Evolutionary conservation across 2,113 vertebrate species (phyloP), one percentile per base, ranked within the genome.

Genomic region (Triplophysa dalaica): DNA sequence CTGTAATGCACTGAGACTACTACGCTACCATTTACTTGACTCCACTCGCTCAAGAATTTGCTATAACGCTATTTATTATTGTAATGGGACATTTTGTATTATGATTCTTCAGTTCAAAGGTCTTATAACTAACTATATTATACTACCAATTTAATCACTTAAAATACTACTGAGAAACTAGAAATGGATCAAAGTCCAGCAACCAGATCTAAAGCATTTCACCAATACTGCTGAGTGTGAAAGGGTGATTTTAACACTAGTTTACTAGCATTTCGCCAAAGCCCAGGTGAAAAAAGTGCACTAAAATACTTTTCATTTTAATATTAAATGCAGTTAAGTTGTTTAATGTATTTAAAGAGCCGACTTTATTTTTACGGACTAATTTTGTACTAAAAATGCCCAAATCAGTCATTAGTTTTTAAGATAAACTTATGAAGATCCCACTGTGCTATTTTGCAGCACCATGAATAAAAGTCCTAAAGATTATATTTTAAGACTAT

Each of bases 171-270:
- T 38, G 33, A 38, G 33, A 17, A 19, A 48, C 33, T 63, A 66
- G 13, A 4, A n/a, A 52, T 8, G 43, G 24, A 65, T 66, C 63
- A 68, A 75, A 75, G 54, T 62, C 33, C 63, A 29, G 29, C 29
- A 29, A 29, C 3, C 29, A 62, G 43, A 56, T 26, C 45, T 62
- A 63, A 16, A 29, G 29, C 29, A 16, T 4, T 24, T 52, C 19
- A 5, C 10, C 12, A 63, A 48, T 38, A 2, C 14, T 29, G 41
- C 58, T 62, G 60, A 48, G 8, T 38, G 16, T 3, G 48, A 75
- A 45, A 7, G 3, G 13, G 7, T 43, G 33, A 60, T 26, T 26
- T 48, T 63, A 75, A 43, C 22, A 16, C 7, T 21, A 11, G 12
- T 58, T 58, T 58, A 29, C 52, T 41, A 4, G 21, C 9, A 73